phyloP scores from a whole-genome alignment of 2,888 invertebrate species.

The Sminthurides aquaticus region DNA sequence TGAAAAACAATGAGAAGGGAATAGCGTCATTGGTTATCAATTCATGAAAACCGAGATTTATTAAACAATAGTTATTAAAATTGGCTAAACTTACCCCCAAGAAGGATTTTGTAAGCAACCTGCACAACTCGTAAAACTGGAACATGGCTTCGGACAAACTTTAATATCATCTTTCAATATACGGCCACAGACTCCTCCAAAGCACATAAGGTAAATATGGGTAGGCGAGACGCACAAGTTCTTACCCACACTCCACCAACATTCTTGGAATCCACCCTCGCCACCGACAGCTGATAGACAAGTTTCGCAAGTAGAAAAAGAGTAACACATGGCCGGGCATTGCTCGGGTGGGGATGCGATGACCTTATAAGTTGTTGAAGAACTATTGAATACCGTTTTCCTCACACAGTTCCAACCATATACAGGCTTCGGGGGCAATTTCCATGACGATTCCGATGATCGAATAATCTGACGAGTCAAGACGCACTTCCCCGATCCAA shows the following conservation, averaged over 20 bases:
- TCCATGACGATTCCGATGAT: constrained; percentile 54
- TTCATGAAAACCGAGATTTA: too few species aligned
- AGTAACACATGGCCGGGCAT: constrained; percentile 60
- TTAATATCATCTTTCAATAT: constrained; percentile 62
- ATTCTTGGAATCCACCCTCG: constrained; percentile 65
- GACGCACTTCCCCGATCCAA: constrained; percentile 62
- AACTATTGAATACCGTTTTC: constrained; percentile 44
- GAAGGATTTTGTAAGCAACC: constrained; percentile 79
- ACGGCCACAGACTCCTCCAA: constrained; percentile 82
- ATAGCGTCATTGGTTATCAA: too few species aligned
- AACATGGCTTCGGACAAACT: constrained; percentile 79
- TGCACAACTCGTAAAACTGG: constrained; percentile 72
- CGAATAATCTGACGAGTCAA: constrained; percentile 70
- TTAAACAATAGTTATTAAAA: constrained; percentile 5
- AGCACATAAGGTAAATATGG: constrained; percentile 77
- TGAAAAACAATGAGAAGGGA: too few species aligned
- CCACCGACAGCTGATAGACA: constrained; percentile 60
- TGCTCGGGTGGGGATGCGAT: constrained; percentile 47
- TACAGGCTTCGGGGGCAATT: constrained; percentile 55
- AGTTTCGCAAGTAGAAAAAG: constrained; percentile 65
- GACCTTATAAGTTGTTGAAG: constrained; percentile 42
- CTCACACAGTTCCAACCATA: constrained; percentile 66
- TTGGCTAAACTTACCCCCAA: constrained; percentile 57
- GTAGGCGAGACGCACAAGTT: constrained; percentile 69
- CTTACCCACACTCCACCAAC: constrained; percentile 36